phyloP scores from a whole-genome alignment of 2,888 invertebrate genomes.

The Caenorhabditis zanzibari region DNA sequence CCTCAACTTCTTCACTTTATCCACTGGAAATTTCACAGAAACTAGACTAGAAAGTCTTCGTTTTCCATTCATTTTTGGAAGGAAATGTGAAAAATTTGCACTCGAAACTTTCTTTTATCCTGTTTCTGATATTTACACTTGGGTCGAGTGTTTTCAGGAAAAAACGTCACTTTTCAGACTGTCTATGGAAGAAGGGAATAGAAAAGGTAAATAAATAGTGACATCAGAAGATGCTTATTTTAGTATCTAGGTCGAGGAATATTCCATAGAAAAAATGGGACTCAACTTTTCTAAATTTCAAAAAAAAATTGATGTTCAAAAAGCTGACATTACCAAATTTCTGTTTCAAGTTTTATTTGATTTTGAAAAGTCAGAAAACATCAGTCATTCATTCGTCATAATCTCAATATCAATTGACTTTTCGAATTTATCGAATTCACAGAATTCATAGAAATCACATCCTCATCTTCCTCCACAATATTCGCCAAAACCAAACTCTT shows the following conservation, averaged over 20 bases:
- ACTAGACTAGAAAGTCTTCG: conserved; percentile 18
- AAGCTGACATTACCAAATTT: too few species aligned
- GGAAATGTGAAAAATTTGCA: not conserved
- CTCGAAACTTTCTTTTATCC: not conserved
- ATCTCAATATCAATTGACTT: conserved; percentile 1
- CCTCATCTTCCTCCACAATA: conserved; percentile 1
- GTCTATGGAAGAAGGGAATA: not conserved
- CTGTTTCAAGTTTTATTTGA: too few species aligned
- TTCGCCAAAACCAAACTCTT: conserved; percentile 9
- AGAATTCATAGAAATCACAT: not conserved
- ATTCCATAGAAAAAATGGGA: too few species aligned
- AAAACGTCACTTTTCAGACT: not conserved
- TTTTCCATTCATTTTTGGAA: conserved; percentile 22
- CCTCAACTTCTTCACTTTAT: conserved; percentile 60
- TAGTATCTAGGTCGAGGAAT: not conserved
- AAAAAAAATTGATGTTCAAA: too few species aligned
- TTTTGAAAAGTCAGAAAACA: too few species aligned
- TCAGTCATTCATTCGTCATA: not conserved
- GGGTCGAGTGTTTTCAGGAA: not conserved
- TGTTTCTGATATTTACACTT: not conserved
- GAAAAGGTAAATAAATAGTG: not conserved
- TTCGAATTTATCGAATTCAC: not conserved
- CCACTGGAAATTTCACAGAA: conserved; percentile 26
- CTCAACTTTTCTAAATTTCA: too few species aligned
- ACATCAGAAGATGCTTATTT: not conserved